A percentile compares a stretch with the other conserved stretches of the same genome.
These are phyloP conservation scores for Limnodromus scolopaceus DNA, from an alignment of 2,797 vertebrate species.

Conservation along the genomic window DNA sequence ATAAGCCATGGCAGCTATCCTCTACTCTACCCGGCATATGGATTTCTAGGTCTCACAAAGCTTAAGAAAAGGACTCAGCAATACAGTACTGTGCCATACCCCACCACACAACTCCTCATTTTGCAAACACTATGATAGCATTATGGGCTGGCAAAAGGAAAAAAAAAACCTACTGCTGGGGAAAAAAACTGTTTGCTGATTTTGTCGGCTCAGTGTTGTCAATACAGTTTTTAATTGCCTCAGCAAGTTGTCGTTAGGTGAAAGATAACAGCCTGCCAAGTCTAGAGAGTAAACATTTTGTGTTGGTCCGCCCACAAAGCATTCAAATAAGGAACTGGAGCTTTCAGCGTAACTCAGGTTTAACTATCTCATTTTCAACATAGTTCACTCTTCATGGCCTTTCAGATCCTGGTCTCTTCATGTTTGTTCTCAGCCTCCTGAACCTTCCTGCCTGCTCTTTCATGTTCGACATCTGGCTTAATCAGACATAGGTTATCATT, in stretches of 20 bases:
- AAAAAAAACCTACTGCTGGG: fast-evolving
- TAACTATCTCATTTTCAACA: conserved; percentile 14
- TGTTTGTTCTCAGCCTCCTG: neutral
- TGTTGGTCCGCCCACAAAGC: neutral
- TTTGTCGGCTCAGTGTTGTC: neutral
- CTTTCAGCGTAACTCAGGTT: neutral
- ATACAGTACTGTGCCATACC: neutral
- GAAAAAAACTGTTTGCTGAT: neutral
- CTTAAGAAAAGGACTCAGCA: neutral
- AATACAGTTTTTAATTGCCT: neutral
- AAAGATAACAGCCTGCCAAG: conserved; percentile 28
- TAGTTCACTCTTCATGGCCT: neutral
- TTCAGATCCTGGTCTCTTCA: neutral
- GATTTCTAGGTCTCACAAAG: neutral
- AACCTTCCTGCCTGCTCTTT: conserved; percentile 19
- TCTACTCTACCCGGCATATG: neutral
- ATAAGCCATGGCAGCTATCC: neutral
- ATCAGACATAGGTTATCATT: conserved; percentile 9
- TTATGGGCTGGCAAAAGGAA: neutral
- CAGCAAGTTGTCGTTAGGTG: neutral
- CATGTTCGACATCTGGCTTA: conserved; percentile 43
- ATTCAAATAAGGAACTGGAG: neutral
- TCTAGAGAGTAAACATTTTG: conserved; percentile 25
- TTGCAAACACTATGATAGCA: neutral
- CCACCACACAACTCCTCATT: neutral